Evolutionary conservation across 2,113 vertebrate genomes (phyloP).

Genomic region (Cheirogaleus medius): DNA sequence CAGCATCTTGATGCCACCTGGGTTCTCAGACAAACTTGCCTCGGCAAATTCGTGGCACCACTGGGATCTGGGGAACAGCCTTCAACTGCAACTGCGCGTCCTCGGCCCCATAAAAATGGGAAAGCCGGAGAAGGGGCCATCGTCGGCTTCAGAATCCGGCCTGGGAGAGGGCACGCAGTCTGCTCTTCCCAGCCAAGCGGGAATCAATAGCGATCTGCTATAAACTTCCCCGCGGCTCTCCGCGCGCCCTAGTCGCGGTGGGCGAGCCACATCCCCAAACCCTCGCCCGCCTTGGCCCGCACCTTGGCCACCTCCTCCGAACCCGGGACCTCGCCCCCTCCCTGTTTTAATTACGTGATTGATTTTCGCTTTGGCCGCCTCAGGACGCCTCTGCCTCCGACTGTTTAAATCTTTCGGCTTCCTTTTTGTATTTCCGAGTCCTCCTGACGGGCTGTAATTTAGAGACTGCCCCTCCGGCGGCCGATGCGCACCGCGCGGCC

Average conservation of each 20-base stretch:
- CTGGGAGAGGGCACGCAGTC: not conserved
- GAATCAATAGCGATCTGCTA: not conserved
- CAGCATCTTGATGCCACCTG: not conserved
- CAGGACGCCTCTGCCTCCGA: slow-evolving; percentile 53
- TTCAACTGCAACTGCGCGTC: not conserved
- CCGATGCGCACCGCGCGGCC: not conserved
- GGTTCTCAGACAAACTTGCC: slow-evolving; percentile 43
- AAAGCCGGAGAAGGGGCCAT: not conserved
- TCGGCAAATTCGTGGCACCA: not conserved
- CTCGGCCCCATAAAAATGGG: slow-evolving; percentile 4
- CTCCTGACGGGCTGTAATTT: not conserved
- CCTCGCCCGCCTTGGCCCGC: not conserved
- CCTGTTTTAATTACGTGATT: slow-evolving; percentile 72
- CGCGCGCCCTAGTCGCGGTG: not conserved
- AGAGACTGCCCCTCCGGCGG: not conserved
- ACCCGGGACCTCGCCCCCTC: not conserved
- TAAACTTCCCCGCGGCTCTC: slow-evolving; percentile 33
- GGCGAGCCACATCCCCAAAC: not conserved
- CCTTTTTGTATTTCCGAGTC: slow-evolving; percentile 33
- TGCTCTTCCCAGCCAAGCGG: not conserved
- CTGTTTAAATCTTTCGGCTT: slow-evolving; percentile 47
- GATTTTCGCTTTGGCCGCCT: slow-evolving; percentile 67
- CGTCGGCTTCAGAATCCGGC: not conserved
- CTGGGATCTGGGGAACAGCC: not conserved
- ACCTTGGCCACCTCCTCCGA: not conserved